phyloP scores from a whole-genome alignment of 2,113 vertebrate genomes.

The Ceyx cyanopectus region DNA sequence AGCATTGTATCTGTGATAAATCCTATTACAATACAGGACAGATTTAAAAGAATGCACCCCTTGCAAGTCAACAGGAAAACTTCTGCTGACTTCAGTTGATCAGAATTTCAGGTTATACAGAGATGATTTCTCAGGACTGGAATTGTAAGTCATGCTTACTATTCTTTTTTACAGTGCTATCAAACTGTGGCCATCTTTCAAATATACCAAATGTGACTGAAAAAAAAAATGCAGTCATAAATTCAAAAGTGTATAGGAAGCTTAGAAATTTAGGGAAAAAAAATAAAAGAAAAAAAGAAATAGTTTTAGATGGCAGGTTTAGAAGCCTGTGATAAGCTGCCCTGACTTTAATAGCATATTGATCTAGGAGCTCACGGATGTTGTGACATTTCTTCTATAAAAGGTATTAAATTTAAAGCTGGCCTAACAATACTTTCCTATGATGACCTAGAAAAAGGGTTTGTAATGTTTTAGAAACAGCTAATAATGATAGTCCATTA shows the following conservation, averaged over 20 bases:
- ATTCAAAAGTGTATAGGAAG: constrained; percentile 54
- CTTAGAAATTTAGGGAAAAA: background rate
- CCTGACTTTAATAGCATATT: constrained; percentile 40
- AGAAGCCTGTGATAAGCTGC: constrained; percentile 30
- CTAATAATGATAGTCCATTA: constrained; percentile 30
- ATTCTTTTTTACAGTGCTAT: constrained; percentile 42
- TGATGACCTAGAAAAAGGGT: background rate
- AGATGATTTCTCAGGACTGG: constrained; percentile 26
- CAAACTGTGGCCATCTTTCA: background rate
- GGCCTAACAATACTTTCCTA: background rate
- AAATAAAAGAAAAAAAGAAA: background rate
- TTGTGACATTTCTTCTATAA: constrained; percentile 22
- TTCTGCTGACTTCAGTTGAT: background rate
- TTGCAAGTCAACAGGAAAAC: background rate
- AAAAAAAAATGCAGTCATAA: constrained; percentile 9
- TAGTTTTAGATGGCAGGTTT: constrained; percentile 14
- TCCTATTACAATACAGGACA: constrained; percentile 5
- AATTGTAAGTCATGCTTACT: background rate
- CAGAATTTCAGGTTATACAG: background rate
- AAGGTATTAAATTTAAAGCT: constrained; percentile 16
- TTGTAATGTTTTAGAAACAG: constrained; percentile 25
- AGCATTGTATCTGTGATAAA: constrained; percentile 29
- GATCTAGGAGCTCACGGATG: constrained; percentile 33
- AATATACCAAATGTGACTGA: background rate
- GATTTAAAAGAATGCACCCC: background rate